Evolutionary conservation across 1,140 invertebrate species (phyloP), one percentile per base, ranked within the genome.

Genomic region (Bombyx mandarina): DNA sequence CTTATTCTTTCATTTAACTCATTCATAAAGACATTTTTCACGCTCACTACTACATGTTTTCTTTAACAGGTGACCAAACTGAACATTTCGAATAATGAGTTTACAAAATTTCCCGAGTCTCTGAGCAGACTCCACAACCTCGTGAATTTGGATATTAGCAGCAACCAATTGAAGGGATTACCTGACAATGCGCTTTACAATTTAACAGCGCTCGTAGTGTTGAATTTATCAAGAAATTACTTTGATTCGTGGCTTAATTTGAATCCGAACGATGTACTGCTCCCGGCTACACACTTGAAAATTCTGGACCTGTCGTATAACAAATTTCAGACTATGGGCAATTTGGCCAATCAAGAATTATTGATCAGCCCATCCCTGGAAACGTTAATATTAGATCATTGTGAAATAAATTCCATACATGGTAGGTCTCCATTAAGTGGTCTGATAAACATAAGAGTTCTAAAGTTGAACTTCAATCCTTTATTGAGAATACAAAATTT

Each of bases 51-150:
- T 52, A 53, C 55, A 43, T 54, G 45, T 62, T 62, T 55, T 58
- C 59, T 52, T 55, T 88, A 87, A 66, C 80, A 89, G 89, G 82
- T 86, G 9, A 73, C 62, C n/a, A 73, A 71, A 22, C 66, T 86
- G 12, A 83, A 93, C 66, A 65, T 93, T 56, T 93, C 93, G 0
- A 89, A 88, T 62, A 94, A 94, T 60, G 88, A 90, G 52, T 90
- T 94, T 53, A 76, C 77, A 5, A 62, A 65, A 1, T 71, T 93
- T 54, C 88, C 89, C 9, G 63, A 69, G 46, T 88, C 60, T 64
- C 84, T 69, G 55, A 76, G 9, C 57, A 79, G 43, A 77, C 85
- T 66, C 48, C 75, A 72, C 43, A 85, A 88, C n/a, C 70, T 92
- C 51, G 67, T 87, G 50, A 79, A 77, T 45, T 73, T 92, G 50